Evolutionary conservation across 1,140 invertebrate genomes (phyloP).

Genomic region (Ostrea denselamellosa): DNA sequence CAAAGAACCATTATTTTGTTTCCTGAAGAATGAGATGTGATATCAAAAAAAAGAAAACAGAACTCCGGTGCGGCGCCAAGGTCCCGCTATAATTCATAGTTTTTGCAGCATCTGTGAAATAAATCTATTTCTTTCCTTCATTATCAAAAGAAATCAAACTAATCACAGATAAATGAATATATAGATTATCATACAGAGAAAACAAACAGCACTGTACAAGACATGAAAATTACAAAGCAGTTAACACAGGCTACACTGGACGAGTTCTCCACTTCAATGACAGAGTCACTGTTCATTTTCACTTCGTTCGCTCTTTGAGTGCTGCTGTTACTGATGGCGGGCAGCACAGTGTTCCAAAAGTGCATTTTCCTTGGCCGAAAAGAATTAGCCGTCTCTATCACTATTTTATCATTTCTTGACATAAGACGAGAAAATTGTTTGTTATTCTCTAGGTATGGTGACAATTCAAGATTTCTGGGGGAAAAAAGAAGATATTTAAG

Average conservation of each 20-base stretch:
- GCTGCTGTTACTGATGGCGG: neutral
- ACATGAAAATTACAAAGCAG: neutral
- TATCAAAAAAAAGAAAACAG: neutral
- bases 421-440: neutral
- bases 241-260: neutral
- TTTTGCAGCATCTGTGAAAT: neutral
- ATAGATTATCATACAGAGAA: neutral
- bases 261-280: neutral
- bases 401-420: constrained; percentile 6
- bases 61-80: neutral
- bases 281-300: neutral
- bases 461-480: neutral
- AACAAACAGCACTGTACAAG: neutral
- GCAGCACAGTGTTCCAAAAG: constrained; percentile 15
- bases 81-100: neutral
- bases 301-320: constrained; percentile 5
- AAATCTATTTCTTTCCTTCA: neutral
- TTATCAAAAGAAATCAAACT: neutral
- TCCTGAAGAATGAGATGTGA: neutral
- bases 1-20: neutral
- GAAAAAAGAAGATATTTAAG: neutral
- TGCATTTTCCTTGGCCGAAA: constrained; percentile 28
- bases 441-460: neutral
- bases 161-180: neutral
- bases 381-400: neutral